Percentiles rank a stretch among this genome's conserved stretches.
Evolutionary conservation across 2,113 vertebrate species (phyloP).

Genomic region (Oncorhynchus keta): DNA sequence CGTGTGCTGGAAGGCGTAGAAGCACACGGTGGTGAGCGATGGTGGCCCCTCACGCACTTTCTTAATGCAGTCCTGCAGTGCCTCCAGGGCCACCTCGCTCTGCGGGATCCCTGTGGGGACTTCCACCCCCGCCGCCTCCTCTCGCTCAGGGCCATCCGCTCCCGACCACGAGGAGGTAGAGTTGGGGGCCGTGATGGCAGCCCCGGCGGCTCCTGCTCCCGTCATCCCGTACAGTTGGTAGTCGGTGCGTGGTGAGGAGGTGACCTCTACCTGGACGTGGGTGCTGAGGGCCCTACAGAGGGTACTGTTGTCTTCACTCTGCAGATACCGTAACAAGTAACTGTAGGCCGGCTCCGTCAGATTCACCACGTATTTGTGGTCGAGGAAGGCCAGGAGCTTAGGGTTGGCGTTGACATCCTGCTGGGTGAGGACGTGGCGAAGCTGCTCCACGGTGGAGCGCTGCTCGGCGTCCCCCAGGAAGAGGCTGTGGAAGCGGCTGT

Average conservation of each 20-base stretch:
- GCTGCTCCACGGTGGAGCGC: constrained; percentile 89
- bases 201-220: not conserved
- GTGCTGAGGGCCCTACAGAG: constrained; percentile 86
- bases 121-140: constrained; percentile 73
- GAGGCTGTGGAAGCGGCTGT: constrained; percentile 89
- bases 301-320: constrained; percentile 92
- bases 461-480: constrained; percentile 91
- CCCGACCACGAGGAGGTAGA: constrained; percentile 67
- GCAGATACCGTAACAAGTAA: constrained; percentile 96
- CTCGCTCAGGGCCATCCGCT: constrained; percentile 70
- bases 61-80: constrained; percentile 91
- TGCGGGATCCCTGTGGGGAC: constrained; percentile 82
- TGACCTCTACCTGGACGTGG: constrained; percentile 91
- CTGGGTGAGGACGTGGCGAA: constrained; percentile 84
- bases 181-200: constrained; percentile 44
- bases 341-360: constrained; percentile 91
- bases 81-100: constrained; percentile 85
- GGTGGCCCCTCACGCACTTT: constrained; percentile 91
- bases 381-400: constrained; percentile 87
- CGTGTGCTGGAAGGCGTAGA: constrained; percentile 96
- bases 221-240: constrained; percentile 86
- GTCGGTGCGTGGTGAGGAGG: constrained; percentile 82
- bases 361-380: constrained; percentile 91
- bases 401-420: constrained; percentile 89
- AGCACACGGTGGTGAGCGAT: constrained; percentile 94